Conservation (phyloP, 2,888 invertebrate genomes). For the Biston betularia region DNA sequence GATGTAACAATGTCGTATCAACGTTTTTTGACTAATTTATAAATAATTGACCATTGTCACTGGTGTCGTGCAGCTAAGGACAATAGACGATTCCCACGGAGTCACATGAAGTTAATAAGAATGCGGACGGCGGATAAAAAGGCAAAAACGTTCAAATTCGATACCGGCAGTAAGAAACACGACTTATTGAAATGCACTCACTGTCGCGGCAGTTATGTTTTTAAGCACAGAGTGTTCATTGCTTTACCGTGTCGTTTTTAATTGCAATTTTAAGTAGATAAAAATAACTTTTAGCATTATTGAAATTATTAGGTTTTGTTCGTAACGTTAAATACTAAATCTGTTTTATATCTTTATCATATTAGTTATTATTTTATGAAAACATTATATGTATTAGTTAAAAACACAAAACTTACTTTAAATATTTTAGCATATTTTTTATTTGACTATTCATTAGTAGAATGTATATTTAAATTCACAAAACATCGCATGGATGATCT, state of each 20-base stretch:
- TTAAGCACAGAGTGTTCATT: conserved; percentile 49
- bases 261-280: conserved; percentile 16
- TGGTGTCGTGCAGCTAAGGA: conserved; percentile 76
- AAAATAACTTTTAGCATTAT: conserved; percentile 1
- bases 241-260: conserved; percentile 26
- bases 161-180: conserved; percentile 86
- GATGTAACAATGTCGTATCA: conserved; percentile 33
- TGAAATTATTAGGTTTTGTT: conserved; percentile 6
- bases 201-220: conserved; percentile 49
- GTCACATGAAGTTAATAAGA: conserved; percentile 88
- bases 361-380: neutral
- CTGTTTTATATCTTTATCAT: neutral
- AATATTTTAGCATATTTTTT: neutral
- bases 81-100: conserved; percentile 82
- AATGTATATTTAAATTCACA: neutral
- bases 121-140: conserved; percentile 87
- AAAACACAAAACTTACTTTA: neutral
- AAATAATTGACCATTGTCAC: conserved; percentile 53
- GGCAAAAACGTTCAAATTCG: conserved; percentile 86
- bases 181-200: conserved; percentile 51
- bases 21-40: conserved; percentile 33
- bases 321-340: conserved; percentile 9
- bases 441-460: neutral
- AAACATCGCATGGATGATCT: conserved; percentile 2
- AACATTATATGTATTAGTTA: no score